phyloP scores from a whole-genome alignment of 2,888 invertebrate species.

The Hyalella azteca region DNA sequence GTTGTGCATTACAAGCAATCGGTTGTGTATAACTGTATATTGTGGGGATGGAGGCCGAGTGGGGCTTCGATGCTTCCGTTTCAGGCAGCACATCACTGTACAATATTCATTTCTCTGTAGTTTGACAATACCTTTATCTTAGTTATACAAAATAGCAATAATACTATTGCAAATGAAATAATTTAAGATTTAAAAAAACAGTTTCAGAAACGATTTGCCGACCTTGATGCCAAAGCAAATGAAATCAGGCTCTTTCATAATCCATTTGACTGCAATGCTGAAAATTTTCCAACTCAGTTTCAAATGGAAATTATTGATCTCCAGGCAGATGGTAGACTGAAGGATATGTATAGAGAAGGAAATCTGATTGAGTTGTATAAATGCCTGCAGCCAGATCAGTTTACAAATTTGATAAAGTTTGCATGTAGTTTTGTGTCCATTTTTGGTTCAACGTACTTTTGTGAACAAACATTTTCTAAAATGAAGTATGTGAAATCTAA shows the following conservation, averaged over 20 bases:
- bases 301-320: no score
- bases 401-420: constrained; percentile 21
- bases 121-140: no score
- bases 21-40: no score
- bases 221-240: constrained; percentile 20
- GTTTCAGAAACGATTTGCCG: background rate
- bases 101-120: no score
- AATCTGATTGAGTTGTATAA: constrained; percentile 33
- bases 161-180: constrained; percentile 25
- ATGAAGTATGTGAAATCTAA: background rate
- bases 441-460: background rate
- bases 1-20: no score
- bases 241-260: constrained; percentile 37
- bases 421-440: constrained; percentile 1
- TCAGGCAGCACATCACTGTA: no score
- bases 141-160: no score
- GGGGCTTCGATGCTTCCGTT: no score
- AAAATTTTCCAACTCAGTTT: constrained; percentile 41
- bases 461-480: no score
- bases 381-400: constrained; percentile 37
- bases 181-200: constrained; percentile 5
- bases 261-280: constrained; percentile 39
- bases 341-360: constrained; percentile 31
- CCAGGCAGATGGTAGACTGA: constrained; percentile 31
- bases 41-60: no score